Percentiles rank a stretch among this genome's conserved stretches.
Evolutionary conservation across 2,888 invertebrate genomes (phyloP).

Genomic region (Atrina japonica): DNA sequence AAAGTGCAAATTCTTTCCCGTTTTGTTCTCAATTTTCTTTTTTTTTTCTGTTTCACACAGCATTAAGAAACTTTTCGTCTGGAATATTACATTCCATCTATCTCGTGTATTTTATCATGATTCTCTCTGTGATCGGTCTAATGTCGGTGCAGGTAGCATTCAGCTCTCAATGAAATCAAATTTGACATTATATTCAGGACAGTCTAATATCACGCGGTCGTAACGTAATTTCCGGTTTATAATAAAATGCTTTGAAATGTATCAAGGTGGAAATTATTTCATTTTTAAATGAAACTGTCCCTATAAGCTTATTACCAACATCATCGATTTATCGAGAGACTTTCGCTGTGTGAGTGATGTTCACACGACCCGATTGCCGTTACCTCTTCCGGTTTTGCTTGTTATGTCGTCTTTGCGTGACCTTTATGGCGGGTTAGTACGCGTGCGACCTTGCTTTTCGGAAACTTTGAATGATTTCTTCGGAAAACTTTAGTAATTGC

Average conservation of each 20-base stretch:
- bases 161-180: too few relatives aligned
- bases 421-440: constrained; percentile 29
- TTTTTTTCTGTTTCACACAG: too few relatives aligned
- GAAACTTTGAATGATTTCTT: constrained; percentile 26
- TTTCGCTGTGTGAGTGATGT: constrained; percentile 4
- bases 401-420: constrained; percentile 36
- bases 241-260: background rate
- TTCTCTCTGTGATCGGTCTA: too few relatives aligned
- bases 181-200: too few relatives aligned
- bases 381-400: constrained; percentile 27
- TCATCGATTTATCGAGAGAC: constrained; percentile 2
- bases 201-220: background rate
- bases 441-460: constrained; percentile 31
- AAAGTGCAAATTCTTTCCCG: too few relatives aligned
- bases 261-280: constrained; percentile 7
- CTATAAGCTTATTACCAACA: too few relatives aligned
- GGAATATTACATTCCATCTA: too few relatives aligned
- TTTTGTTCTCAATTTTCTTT: too few relatives aligned
- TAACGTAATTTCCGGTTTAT: constrained; percentile 1
- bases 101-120: too few relatives aligned
- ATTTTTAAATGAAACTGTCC: too few relatives aligned
- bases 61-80: too few relatives aligned
- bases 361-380: constrained; percentile 25
- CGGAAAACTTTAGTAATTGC: constrained; percentile 30
- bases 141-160: too few relatives aligned